Evolutionary conservation across 2,797 vertebrate species (phyloP), one percentile per base, ranked within the genome.

Genomic region (Coregonus suidteri): DNA sequence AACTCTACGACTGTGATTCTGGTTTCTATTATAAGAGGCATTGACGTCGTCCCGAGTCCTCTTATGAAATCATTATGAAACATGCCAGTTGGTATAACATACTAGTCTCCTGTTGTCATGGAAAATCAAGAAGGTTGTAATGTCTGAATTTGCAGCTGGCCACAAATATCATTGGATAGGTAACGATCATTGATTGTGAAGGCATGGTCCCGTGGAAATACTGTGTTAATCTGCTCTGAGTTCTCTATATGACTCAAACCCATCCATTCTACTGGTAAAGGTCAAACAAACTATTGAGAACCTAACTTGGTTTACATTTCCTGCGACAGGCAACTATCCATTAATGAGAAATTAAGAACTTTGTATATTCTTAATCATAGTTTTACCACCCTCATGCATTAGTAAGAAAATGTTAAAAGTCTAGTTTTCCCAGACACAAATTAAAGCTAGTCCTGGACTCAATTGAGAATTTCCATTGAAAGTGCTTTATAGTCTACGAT

Each of bases 101-200:
- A 82, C 72, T 35, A 47, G 78, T 75, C 84, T 86, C 64, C 11
- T 18, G 90, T 88, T 79, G 72, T 75, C 85, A 85, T 53, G 31
- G 59, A 73, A 76, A 86, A 83, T 91, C 79, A 77, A 56, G 67
- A 77, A 71, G 78, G 71, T 78, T n/a, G 71, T 73, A 20, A 85
- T 4, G 31, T 78, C 74, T 78, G 78, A 88, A 77, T 89, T 88
- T 82, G 71, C 70, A 59, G 80, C 80, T 34, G 13, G 83, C 86
- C 82, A 83, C 84, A 90, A 90, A 90, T 88, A 90, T 81, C 89
- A 92, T 85, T 74, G 86, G 80, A 83, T 83, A 90, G 88, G 88
- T 90, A 90, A 91, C 51, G 30, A 20, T 89, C 79, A 93, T 91
- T 66, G 65, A 79, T 47, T 16, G 80, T 88, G 91, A 92, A 82